Conservation (phyloP, 2,888 invertebrate species). For the Ectobius pallidus region DNA sequence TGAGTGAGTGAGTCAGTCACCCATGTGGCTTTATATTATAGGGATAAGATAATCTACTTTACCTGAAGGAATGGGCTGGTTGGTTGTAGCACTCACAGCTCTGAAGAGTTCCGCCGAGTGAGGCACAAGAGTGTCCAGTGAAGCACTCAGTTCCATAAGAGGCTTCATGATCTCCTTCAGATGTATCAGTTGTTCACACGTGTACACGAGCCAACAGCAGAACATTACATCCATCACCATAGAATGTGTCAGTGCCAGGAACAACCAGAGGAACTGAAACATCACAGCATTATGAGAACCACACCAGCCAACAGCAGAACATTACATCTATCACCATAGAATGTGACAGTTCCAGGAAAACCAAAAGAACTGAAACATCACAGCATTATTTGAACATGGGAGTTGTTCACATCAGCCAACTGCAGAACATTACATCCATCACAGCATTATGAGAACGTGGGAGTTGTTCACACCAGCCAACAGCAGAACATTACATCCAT, state of each 20-base stretch:
- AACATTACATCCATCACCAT: slow-evolving; percentile 76
- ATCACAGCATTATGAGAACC: neutral
- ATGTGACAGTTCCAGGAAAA: slow-evolving; percentile 66
- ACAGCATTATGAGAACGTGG: no score
- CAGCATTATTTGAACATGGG: no score
- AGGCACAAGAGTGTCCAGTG: slow-evolving; percentile 74
- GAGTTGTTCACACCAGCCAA: slow-evolving; percentile 85
- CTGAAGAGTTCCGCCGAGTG: slow-evolving; percentile 58
- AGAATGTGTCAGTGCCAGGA: slow-evolving; percentile 66
- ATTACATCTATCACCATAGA: slow-evolving; percentile 71
- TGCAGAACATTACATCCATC: slow-evolving; percentile 80
- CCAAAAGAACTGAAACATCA: no score
- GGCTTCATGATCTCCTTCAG: slow-evolving; percentile 87
- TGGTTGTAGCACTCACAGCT: slow-evolving; percentile 33
- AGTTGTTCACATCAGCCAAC: slow-evolving; percentile 86
- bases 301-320: slow-evolving; percentile 86
- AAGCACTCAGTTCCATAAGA: slow-evolving; percentile 83
- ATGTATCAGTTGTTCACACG: slow-evolving; percentile 85
- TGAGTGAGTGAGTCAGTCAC: no score
- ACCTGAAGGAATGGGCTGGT: neutral
- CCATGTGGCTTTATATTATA: no score
- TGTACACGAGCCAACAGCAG: slow-evolving; percentile 84
- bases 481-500: slow-evolving; percentile 81
- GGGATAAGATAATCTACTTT: no score
- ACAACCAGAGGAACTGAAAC: slow-evolving; percentile 67